Percentiles rank a stretch among this genome's conserved stretches.
phyloP scores from a whole-genome alignment of 2,888 invertebrate genomes.

The Rhagophthalmus giganteus region DNA sequence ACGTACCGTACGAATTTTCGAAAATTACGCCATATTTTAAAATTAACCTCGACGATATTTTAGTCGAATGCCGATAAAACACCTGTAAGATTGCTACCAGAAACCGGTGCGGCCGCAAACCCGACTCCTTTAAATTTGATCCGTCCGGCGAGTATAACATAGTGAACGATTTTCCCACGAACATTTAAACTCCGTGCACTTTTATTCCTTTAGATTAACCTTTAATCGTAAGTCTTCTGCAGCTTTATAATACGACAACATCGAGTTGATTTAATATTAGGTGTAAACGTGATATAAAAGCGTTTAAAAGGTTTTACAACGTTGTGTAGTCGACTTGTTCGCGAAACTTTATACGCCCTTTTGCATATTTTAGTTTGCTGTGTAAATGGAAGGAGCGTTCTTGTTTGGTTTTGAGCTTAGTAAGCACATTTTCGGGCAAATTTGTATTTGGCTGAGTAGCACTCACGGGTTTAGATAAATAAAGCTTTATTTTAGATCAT shows the following conservation, averaged over 20 bases:
- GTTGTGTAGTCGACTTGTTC: conserved; percentile 25
- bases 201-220: conserved; percentile 26
- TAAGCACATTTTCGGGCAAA: conserved; percentile 43
- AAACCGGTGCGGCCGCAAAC: conserved; percentile 30
- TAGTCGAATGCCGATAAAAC: conserved; percentile 22
- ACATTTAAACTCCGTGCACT: conserved; percentile 32
- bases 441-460: conserved; percentile 42
- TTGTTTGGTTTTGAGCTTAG: conserved; percentile 45
- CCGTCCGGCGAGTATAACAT: conserved; percentile 33
- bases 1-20: conserved; percentile 27
- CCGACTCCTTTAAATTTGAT: conserved; percentile 26
- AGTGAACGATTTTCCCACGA: conserved; percentile 44
- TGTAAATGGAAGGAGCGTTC: conserved; percentile 40
- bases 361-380: conserved; percentile 41
- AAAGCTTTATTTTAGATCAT: conserved; percentile 39
- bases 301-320: conserved; percentile 21
- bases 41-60: conserved; percentile 10
- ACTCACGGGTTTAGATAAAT: conserved; percentile 42
- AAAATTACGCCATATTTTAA: conserved; percentile 19
- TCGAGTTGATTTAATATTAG: conserved; percentile 13
- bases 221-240: conserved; percentile 26
- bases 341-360: conserved; percentile 38
- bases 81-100: conserved; percentile 36
- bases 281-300: conserved; percentile 1
- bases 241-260: conserved; percentile 6